phyloP scores from a whole-genome alignment of 2,113 vertebrate genomes.

The Columba janthina region DNA sequence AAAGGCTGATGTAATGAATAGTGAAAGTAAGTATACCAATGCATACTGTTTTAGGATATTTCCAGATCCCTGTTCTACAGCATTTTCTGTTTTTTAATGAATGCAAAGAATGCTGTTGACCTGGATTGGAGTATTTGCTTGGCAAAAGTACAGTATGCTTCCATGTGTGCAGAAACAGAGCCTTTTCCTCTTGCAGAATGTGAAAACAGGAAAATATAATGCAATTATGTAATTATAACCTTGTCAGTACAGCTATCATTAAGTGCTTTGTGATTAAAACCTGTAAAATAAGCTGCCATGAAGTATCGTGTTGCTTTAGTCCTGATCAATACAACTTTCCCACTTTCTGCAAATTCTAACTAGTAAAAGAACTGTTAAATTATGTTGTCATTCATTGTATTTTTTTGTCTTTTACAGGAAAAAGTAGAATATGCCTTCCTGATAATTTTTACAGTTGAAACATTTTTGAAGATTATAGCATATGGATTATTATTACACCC shows the following conservation, averaged over 20 bases:
- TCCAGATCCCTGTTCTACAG: not conserved
- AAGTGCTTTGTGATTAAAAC: not conserved
- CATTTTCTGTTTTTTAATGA: not conserved
- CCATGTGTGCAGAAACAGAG: not conserved
- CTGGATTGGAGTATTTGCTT: not conserved
- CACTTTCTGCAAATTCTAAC: not conserved
- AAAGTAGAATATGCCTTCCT: slow-evolving; percentile 99
- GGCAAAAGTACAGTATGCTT: not conserved
- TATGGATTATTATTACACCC: slow-evolving; percentile 98
- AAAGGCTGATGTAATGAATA: not conserved
- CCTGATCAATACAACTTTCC: not conserved
- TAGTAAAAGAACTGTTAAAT: not conserved
- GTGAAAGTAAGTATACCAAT: not conserved
- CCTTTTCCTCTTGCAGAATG: not conserved
- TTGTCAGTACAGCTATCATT: not conserved
- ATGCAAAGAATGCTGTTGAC: not conserved
- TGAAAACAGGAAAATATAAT: not conserved
- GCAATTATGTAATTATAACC: not conserved
- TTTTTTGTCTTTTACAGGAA: slow-evolving; percentile 85
- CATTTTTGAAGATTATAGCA: slow-evolving; percentile 99
- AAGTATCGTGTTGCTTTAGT: not conserved
- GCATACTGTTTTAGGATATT: not conserved
- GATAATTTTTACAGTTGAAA: slow-evolving; percentile 99
- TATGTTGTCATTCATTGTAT: not conserved
- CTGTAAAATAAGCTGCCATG: not conserved